Evolutionary conservation across 2,888 invertebrate species (phyloP).

Genomic region (Troides aeacus): DNA sequence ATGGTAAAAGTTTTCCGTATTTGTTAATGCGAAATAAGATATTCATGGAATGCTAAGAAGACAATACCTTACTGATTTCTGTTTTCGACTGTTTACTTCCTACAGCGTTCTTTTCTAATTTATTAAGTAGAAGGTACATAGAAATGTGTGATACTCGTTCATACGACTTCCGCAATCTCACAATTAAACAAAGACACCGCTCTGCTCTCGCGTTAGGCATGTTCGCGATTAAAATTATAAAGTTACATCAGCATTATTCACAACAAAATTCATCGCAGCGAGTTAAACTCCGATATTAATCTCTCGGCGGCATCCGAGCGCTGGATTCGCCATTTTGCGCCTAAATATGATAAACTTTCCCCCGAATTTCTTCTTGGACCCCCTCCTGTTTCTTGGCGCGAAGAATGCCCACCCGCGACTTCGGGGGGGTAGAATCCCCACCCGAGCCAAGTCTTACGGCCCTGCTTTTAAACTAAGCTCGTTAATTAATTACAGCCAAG

Average conservation of each 20-base stretch:
- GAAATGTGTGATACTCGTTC: not conserved
- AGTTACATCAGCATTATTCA: conserved; percentile 70
- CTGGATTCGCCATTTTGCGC: conserved; percentile 80
- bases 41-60: no score
- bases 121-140: no score
- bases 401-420: conserved; percentile 48
- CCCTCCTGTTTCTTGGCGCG: conserved; percentile 58
- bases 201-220: conserved; percentile 33
- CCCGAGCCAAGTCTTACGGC: conserved; percentile 75
- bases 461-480: conserved; percentile 81
- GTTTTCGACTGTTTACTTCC: no score
- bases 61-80: no score
- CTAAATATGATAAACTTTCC: conserved; percentile 81
- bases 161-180: not conserved
- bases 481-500: conserved; percentile 81
- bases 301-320: conserved; percentile 74
- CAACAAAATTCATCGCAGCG: conserved; percentile 74
- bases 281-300: conserved; percentile 79
- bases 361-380: conserved; percentile 75
- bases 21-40: no score
- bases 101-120: no score
- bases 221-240: conserved; percentile 55
- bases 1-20: no score
- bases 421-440: conserved; percentile 46
- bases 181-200: conserved; percentile 23